Conservation (phyloP, 2,888 invertebrate species). For the Mantis religiosa region DNA sequence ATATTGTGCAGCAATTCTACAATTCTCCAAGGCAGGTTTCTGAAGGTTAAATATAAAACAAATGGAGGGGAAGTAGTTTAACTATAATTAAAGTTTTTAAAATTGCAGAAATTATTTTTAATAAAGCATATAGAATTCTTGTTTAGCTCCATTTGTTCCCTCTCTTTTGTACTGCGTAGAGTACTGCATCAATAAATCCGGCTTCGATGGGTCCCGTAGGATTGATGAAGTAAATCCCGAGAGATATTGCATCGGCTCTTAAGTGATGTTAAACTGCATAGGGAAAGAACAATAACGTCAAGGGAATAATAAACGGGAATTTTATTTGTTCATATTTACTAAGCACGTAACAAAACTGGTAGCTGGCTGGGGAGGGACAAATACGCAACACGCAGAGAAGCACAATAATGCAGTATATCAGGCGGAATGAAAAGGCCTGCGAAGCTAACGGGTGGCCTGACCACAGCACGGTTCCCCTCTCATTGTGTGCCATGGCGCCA, state of each 20-base stretch:
- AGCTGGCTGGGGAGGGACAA: background rate
- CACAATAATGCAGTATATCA: background rate
- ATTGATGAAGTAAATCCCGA: background rate
- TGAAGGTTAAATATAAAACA: no score
- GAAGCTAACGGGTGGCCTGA: background rate
- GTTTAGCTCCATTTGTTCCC: no score
- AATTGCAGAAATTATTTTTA: no score
- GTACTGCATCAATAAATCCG: no score
- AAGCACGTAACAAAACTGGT: background rate
- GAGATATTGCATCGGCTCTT: background rate
- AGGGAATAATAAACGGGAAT: background rate
- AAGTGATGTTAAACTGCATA: background rate
- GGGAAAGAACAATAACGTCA: background rate
- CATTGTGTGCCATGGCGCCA: background rate
- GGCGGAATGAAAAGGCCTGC: background rate
- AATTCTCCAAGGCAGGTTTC: no score
- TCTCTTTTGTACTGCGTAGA: no score
- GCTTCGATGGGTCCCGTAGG: no score
- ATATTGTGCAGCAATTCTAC: no score
- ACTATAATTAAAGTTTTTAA: no score
- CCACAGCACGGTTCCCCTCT: background rate
- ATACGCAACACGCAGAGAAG: background rate
- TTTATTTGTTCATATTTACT: background rate
- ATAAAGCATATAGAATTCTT: no score
- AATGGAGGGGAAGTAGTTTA: no score